These are phyloP conservation scores for Apis cerana DNA, from an alignment of 1,140 invertebrate genomes.

Conservation along the genomic window DNA sequence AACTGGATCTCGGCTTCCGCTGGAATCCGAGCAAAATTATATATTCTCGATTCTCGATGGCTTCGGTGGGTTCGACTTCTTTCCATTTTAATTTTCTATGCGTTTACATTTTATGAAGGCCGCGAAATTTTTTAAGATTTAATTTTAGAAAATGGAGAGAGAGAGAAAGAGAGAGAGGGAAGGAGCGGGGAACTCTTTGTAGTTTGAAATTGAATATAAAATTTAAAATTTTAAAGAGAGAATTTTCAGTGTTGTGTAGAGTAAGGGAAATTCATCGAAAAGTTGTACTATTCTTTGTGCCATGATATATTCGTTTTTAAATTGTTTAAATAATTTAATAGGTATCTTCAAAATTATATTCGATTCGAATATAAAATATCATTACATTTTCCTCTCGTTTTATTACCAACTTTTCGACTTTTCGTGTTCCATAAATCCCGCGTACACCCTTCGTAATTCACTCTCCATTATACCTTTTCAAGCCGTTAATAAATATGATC, in stretches of 20 bases:
- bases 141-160: too few relatives aligned
- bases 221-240: too few relatives aligned
- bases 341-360: not conserved
- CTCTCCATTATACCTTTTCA: not conserved
- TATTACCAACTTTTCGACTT: not conserved
- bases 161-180: too few relatives aligned
- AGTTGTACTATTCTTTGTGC: not conserved
- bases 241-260: too few relatives aligned
- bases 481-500: not conserved
- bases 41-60: not conserved
- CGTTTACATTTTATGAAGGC: not conserved
- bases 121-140: too few relatives aligned
- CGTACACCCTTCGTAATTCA: not conserved
- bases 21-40: slow-evolving; percentile 37
- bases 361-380: not conserved
- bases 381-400: not conserved
- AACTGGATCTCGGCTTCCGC: not conserved
- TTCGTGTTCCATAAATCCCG: too few relatives aligned
- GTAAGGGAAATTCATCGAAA: not conserved
- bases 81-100: not conserved
- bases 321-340: not conserved
- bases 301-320: not conserved
- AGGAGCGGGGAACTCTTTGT: too few relatives aligned
- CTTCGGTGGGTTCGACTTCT: too few relatives aligned
- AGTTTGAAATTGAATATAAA: too few relatives aligned